Base-by-base conservation (phyloP, 2,888 invertebrate genomes). In the Luffia ferchaultella region DNA sequence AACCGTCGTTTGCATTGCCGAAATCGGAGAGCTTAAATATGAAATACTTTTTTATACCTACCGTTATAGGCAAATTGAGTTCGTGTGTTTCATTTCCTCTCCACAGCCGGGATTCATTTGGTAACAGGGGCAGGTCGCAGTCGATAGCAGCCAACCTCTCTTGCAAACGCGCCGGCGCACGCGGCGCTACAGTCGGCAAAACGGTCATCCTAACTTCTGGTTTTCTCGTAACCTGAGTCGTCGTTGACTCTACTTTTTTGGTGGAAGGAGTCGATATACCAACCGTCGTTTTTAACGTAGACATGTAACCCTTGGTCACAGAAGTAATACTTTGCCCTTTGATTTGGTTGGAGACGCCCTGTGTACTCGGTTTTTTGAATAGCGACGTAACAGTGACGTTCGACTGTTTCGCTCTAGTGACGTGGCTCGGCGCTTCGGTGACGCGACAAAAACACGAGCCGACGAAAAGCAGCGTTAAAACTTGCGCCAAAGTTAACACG, bases 51-150 rank as follows among this genome's bases (percentile, higher is more conserved):
- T 48, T 18, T 46, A 46, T 19, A 78, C 87, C 88, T 76, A 90
- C 90, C 83, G 85, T 87, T 65, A 88, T 83, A 18, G 90, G 89
- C 50, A 90, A 74, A 61, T 87, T 85, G 58, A 90, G 77, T 66
- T 90, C 90, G 63, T 89, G 90, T 16, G 90, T 90, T 67, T 90
- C 89, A 64, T 90, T 90, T 61, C 89, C 89, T 46, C 89, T 86
- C 90, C 90, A 90, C 57, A 90, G 75, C 55, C 88, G 85, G 46
- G 89, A 88, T 62, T 89, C 88, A 55, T 84, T 80, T 48, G 89
- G 89, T 62, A 89, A 73, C 61, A 86, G 85, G 57, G 88, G 87
- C 60, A 90, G 79, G 68, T 90, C 89, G 61, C 90, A 90, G 66
- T 88, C 88, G 59, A 89, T 71, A 46, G 87, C 85, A 65, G 86